Conservation (phyloP, 2,113 vertebrate species). For the Mirounga angustirostris region DNA sequence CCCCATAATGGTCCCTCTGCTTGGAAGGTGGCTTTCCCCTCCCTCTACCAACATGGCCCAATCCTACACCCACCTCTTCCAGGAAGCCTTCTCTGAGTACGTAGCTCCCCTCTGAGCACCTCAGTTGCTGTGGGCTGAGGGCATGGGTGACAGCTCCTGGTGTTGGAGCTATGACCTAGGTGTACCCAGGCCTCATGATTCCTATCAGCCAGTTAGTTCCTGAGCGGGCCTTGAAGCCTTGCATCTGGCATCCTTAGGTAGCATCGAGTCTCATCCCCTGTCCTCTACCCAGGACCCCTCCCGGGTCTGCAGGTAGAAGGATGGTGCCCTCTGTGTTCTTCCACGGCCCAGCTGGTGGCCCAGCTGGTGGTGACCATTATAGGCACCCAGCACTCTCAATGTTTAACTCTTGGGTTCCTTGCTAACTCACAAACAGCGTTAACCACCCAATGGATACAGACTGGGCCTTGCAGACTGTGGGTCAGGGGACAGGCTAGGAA, state of each 20-base stretch:
- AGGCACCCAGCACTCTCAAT: neutral
- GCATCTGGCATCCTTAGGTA: neutral
- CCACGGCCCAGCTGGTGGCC: neutral
- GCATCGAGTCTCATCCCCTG: neutral
- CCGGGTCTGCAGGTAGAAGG: neutral
- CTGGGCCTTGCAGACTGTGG: neutral
- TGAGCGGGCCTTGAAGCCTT: neutral
- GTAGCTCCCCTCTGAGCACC: neutral
- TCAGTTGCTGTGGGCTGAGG: neutral
- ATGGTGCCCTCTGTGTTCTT: neutral
- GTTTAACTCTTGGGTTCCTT: neutral
- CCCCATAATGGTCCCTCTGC: neutral
- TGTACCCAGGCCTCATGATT: neutral
- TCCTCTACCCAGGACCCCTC: neutral
- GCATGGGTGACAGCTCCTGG: neutral
- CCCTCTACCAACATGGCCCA: neutral
- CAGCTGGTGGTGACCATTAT: neutral
- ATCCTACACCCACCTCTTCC: neutral
- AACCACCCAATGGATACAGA: neutral
- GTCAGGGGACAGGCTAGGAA: neutral
- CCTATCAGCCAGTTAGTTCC: accelerated
- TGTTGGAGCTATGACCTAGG: neutral
- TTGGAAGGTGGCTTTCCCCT: neutral
- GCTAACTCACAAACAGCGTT: neutral
- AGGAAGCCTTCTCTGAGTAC: neutral